phyloP scores from a whole-genome alignment of 1,140 invertebrate species.

The Drosophila paulistorum region DNA sequence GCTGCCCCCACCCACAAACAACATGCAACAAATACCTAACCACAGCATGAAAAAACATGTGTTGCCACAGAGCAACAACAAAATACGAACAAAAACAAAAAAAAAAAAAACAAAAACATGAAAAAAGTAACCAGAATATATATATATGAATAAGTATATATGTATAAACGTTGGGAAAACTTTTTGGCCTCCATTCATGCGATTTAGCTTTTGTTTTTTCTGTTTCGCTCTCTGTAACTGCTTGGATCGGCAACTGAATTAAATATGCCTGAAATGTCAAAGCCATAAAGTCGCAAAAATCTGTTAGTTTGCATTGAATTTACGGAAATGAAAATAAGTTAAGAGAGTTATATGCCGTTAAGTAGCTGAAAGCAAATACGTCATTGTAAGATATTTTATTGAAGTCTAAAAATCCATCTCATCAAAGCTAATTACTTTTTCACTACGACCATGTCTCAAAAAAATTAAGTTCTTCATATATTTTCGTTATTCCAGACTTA shows the following conservation, averaged over 20 bases:
- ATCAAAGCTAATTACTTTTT: too few relatives aligned
- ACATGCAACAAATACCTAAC: slow-evolving; percentile 64
- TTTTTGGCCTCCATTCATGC: slow-evolving; percentile 39
- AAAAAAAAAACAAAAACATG: background rate
- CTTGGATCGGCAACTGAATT: slow-evolving; percentile 33
- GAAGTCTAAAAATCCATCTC: too few relatives aligned
- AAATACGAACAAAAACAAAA: slow-evolving; percentile 10
- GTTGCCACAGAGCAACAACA: slow-evolving; percentile 40
- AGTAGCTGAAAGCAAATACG: too few relatives aligned
- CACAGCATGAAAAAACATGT: slow-evolving; percentile 61
- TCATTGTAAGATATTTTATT: too few relatives aligned
- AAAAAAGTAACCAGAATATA: background rate
- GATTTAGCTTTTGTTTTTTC: slow-evolving; percentile 47
- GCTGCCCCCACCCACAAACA: slow-evolving; percentile 32
- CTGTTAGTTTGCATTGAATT: slow-evolving; percentile 3
- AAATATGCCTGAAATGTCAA: slow-evolving; percentile 31
- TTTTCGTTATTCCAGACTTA: too few relatives aligned
- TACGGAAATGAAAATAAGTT: background rate
- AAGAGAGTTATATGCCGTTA: background rate
- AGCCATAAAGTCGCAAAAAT: slow-evolving; percentile 31
- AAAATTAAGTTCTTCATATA: too few relatives aligned
- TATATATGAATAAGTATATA: background rate
- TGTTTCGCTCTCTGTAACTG: slow-evolving; percentile 10
- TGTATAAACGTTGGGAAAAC: slow-evolving; percentile 26
- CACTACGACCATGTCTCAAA: too few relatives aligned